These are phyloP conservation scores for Macrochelys suwanniensis DNA, from an alignment of 2,797 vertebrate species.

Conservation along the genomic window DNA sequence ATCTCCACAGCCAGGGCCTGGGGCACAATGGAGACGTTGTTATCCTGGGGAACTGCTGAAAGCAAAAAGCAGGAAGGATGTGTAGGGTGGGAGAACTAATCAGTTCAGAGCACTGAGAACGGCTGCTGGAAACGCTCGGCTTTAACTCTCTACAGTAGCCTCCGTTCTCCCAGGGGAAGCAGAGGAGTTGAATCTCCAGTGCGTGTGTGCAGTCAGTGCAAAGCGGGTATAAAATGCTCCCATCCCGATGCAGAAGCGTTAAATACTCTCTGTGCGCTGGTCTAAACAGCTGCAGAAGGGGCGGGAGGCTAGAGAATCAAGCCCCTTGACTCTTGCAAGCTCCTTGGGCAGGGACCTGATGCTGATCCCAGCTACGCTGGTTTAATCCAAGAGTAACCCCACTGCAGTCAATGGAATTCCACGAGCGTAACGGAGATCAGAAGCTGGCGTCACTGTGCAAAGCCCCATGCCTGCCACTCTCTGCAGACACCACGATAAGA, in stretches of 20 bases:
- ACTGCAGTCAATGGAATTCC: background rate
- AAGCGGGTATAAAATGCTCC: background rate
- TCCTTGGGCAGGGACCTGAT: background rate
- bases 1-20: background rate
- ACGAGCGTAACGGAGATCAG: background rate
- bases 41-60: background rate
- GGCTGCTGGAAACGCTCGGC: accelerated
- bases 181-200: no score
- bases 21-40: accelerated
- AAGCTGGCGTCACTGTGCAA: background rate
- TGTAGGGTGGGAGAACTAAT: slow-evolving; percentile 6
- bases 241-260: background rate
- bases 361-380: background rate
- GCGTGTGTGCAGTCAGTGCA: background rate
- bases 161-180: background rate
- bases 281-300: background rate
- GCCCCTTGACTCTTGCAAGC: background rate
- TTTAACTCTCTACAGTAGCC: background rate
- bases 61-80: slow-evolving; percentile 48
- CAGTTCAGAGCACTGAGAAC: accelerated
- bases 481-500: background rate
- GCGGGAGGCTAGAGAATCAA: background rate
- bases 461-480: background rate
- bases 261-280: background rate
- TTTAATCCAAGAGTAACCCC: background rate